phyloP scores from a whole-genome alignment of 1,140 invertebrate genomes.

The Scaptomyza hsui region DNA sequence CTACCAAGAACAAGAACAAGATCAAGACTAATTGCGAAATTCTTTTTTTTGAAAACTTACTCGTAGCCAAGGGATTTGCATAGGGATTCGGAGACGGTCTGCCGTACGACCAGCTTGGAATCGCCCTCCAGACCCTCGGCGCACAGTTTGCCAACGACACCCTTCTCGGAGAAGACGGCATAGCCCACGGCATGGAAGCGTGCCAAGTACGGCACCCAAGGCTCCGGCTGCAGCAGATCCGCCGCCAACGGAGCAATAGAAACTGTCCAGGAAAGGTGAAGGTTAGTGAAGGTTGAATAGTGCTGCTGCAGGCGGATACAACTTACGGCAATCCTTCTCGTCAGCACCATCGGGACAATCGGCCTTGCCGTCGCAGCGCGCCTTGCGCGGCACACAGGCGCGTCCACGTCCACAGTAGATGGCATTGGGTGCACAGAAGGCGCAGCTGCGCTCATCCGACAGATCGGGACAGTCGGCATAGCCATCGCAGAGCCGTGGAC shows the following conservation, averaged over 20 bases:
- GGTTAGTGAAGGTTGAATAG: conserved; percentile 27
- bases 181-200: conserved; percentile 90
- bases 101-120: conserved; percentile 84
- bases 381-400: conserved; percentile 88
- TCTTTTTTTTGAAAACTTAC: conserved; percentile 85
- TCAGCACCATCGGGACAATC: conserved; percentile 95
- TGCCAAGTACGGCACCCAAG: conserved; percentile 87
- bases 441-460: conserved; percentile 90
- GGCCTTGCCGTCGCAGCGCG: conserved; percentile 91
- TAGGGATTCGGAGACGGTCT: conserved; percentile 90
- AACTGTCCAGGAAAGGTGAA: conserved; percentile 86
- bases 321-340: conserved; percentile 93
- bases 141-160: conserved; percentile 91
- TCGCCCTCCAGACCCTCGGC: conserved; percentile 87
- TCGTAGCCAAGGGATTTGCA: conserved; percentile 90
- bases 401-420: conserved; percentile 91
- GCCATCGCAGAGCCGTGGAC: conserved; percentile 92
- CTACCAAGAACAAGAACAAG: conserved; percentile 47
- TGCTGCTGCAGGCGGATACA: neutral
- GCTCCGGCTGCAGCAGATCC: conserved; percentile 85
- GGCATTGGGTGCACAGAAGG: conserved; percentile 89
- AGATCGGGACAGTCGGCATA: conserved; percentile 93
- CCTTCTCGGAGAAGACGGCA: conserved; percentile 93
- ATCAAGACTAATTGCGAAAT: too few species aligned
- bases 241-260: conserved; percentile 89